Base-by-base conservation (phyloP, 2,113 vertebrate species). In the Pseudonaja textilis region DNA sequence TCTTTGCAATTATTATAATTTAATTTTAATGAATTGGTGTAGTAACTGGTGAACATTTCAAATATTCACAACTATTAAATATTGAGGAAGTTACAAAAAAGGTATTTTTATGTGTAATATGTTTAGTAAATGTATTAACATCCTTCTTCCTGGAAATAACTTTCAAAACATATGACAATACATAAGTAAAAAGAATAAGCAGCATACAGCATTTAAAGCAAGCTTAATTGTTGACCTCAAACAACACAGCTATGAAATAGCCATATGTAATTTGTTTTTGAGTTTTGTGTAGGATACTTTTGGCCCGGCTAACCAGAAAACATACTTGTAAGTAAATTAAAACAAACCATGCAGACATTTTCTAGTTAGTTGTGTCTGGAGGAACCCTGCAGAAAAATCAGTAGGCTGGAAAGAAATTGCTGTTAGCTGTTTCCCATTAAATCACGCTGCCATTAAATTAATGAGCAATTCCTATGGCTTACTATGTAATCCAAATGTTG, bases 21-120 rank as follows among this genome's bases (percentile, higher is more conserved):
- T 95, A 25, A 69, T 95, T 94, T 59, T 92, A 90, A 92, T 96
- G 95, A 94, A 25, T 97, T 94, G 94, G 50, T 0, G 18, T 87
- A 91, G 94, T 47, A 16, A 57, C 88, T 89, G 26, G 26, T 47
- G 26, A 85, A 56, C 20, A 34, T 93, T 92, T 56, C 23, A 34
- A 59, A 95, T 94, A 88, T 47, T 92, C 87, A 91, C 89, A 89
- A 39, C 57, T 39, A 55, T n/a, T 90, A 23, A 39, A 85, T 91
- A 88, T 91, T 89, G 1, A 18, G 42, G 89, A 56, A 91, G 94
- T 54, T 59, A 50, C 34, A 14, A 88, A 87, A 52, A 52, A 52
- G 50, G 11, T 52, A 52, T 52, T 52, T 52, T 52, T 52, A 52
- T 52, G 50, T 52, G 9, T 52, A 12, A 12, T 52, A 25, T 23